Base-by-base conservation (phyloP, 2,888 invertebrate genomes). In the Lithosia quadra region DNA sequence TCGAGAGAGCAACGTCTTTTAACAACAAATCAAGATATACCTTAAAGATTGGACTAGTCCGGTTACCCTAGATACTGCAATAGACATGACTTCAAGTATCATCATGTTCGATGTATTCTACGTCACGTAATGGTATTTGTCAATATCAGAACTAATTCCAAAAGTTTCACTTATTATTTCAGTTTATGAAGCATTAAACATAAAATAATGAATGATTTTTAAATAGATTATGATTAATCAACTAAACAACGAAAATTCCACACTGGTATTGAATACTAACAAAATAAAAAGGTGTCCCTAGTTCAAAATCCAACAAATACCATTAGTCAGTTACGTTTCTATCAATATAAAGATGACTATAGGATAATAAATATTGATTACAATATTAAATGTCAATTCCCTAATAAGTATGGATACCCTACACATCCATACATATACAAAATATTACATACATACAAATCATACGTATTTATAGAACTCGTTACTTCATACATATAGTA, bases 371-470 rank as follows among this genome's bases (percentile, higher is more conserved):
- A 88, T 84, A 88, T 84, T 75, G 84, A 82, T 86, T 88, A 90
- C 74, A 84, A 79, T 65, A 81, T 80, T 85, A 82, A 82, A 85
- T 83, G 83, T 92, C 91, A 92, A 91, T 92, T 90, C 91, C 90
- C 91, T 93, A 92, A 88, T 77, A 80, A 83, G 71, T 88, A 90
- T 82, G 85, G 85, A 80, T 91, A 91, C 88, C 90, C 91, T 91
- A 92, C 88, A 84, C 84, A 85, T 87, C 84, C 88, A 88, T 90
- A 91, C 80, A 86, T 78, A 55, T 63, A 78, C 80, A 88, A 65
- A 81, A 78, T 85, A 78, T 82, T 81, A 84, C 75, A 84, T 76
- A 84, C 75, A 84, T 74, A 78, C 83, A 82, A 82, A 81, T 80
- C 78, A 78, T 80, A 84, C 70, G 71, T 69, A 75, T 79, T 69